Percentiles rank a stretch among this genome's conserved stretches.
phyloP scores from a whole-genome alignment of 1,140 invertebrate genomes.

The Frieseomelitta varia region DNA sequence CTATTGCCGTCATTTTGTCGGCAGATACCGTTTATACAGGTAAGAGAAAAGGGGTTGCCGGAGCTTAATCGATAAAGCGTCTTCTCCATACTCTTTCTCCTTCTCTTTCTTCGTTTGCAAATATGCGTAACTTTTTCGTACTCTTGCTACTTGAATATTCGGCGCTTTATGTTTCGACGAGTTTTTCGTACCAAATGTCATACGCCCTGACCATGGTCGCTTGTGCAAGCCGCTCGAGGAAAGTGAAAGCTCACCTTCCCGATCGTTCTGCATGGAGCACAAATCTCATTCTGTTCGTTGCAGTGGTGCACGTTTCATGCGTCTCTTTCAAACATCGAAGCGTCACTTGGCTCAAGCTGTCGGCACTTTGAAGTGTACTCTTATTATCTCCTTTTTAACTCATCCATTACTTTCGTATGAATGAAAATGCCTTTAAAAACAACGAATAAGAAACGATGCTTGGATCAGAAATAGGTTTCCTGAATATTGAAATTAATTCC shows the following conservation, averaged over 20 bases:
- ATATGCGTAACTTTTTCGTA: constrained; percentile 10
- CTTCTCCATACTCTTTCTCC: constrained; percentile 31
- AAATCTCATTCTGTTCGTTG: constrained; percentile 37
- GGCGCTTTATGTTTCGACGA: constrained; percentile 38
- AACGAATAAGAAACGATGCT: not conserved
- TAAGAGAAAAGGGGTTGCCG: constrained; percentile 39
- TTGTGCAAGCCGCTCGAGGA: constrained; percentile 60
- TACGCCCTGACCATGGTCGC: constrained; percentile 31
- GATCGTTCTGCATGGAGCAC: constrained; percentile 48
- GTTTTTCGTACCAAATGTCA: constrained; percentile 35
- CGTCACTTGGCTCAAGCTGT: constrained; percentile 12
- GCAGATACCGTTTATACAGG: constrained; percentile 32
- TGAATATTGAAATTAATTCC: not conserved
- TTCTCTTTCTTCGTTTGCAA: constrained; percentile 20
- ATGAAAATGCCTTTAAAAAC: not conserved
- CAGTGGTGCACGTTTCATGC: constrained; percentile 17
- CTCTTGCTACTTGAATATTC: not conserved
- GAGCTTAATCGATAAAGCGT: constrained; percentile 46
- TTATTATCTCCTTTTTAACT: not conserved
- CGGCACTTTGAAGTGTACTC: constrained; percentile 9
- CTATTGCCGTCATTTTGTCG: not conserved
- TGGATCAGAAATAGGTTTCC: not conserved
- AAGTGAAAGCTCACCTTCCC: constrained; percentile 59
- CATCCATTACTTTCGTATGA: not conserved
- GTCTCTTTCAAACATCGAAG: constrained; percentile 20